Percentiles rank a stretch among this genome's conserved stretches.
These are phyloP conservation scores for Heliconius cydno DNA, from an alignment of 2,888 invertebrate genomes.

Conservation along the genomic window DNA sequence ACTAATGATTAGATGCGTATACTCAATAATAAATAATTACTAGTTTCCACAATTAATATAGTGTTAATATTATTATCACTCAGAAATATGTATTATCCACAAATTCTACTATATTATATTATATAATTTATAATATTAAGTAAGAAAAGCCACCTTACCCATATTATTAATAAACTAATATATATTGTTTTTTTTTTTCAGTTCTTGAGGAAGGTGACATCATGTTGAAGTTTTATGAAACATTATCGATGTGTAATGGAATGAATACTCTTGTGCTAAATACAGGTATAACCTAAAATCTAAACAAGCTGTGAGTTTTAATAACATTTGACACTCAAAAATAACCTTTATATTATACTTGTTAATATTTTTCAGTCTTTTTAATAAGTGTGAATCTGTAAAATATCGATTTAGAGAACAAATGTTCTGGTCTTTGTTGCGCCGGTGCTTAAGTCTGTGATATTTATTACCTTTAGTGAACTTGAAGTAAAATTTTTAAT, in stretches of 20 bases:
- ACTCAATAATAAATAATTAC: no score
- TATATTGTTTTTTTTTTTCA: constrained; percentile 55
- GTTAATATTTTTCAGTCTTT: background rate
- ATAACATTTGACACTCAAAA: background rate
- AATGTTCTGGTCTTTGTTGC: background rate
- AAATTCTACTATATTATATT: no score
- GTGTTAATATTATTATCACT: background rate
- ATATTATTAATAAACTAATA: background rate
- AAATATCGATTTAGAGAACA: background rate
- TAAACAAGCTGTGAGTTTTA: background rate
- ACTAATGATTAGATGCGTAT: no score
- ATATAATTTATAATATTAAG: background rate
- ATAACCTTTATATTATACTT: background rate
- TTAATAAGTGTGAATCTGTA: background rate
- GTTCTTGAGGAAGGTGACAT: constrained; percentile 90
- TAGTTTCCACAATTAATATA: background rate
- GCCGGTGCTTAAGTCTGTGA: background rate
- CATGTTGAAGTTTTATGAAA: constrained; percentile 92
- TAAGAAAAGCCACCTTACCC: background rate
- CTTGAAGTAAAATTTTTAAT: background rate
- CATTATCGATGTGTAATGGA: constrained; percentile 88
- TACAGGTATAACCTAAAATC: constrained; percentile 57
- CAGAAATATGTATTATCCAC: no score
- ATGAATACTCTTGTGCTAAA: constrained; percentile 61
- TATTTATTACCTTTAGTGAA: background rate